phyloP scores from a whole-genome alignment of 1,140 invertebrate genomes.

The Tetraneura akinire region DNA sequence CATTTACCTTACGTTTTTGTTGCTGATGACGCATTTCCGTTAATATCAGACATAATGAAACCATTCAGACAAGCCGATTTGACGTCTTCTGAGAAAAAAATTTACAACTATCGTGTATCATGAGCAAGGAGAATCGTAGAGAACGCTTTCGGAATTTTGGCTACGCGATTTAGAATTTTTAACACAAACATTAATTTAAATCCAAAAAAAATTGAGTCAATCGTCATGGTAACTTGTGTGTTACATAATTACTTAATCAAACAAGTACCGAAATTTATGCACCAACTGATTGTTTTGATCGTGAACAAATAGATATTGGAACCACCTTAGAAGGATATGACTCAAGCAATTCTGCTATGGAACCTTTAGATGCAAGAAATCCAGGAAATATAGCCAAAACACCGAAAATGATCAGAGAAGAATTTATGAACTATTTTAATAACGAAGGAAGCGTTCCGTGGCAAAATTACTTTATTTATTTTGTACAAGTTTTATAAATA shows the following conservation, averaged over 20 bases:
- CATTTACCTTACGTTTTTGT: conserved; percentile 24
- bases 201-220: conserved; percentile 43
- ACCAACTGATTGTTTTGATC: not conserved
- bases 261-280: not conserved
- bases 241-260: conserved; percentile 42
- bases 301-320: not conserved
- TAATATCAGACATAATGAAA: not conserved
- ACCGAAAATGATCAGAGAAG: conserved; percentile 41
- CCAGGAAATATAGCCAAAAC: conserved; percentile 5
- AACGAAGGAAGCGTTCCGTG: conserved; percentile 51
- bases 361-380: not conserved
- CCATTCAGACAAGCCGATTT: conserved; percentile 1
- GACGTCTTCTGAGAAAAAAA: not conserved
- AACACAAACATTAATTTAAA: conserved; percentile 52
- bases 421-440: conserved; percentile 51
- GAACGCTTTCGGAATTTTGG: conserved; percentile 59
- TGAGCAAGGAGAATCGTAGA: too few species aligned
- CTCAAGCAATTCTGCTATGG: not conserved
- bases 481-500: too few species aligned
- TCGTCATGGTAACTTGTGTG: conserved; percentile 48
- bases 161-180: conserved; percentile 52
- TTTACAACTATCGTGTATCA: too few species aligned
- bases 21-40: conserved; percentile 31
- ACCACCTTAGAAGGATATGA: not conserved
- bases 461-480: conserved; percentile 44